A percentile compares a stretch with the other conserved stretches of the same genome.
phyloP scores from a whole-genome alignment of 2,888 invertebrate genomes.

The Cremastobaeus sp. region DNA sequence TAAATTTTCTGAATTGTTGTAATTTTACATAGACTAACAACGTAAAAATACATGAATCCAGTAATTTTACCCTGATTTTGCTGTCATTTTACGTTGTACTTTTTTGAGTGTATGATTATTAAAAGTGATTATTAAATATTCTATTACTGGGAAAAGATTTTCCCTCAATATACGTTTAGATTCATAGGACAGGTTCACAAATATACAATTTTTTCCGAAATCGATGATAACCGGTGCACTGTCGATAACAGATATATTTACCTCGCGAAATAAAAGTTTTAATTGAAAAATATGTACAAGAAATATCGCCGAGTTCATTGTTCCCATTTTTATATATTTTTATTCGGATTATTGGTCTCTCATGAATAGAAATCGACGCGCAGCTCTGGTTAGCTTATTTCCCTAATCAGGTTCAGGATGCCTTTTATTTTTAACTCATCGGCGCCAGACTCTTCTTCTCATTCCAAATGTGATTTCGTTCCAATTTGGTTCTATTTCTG shows the following conservation, averaged over 20 bases:
- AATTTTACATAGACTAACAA: no score
- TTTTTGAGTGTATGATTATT: no score
- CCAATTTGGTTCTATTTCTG: slow-evolving; percentile 10
- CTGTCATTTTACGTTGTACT: no score
- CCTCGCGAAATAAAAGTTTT: background rate
- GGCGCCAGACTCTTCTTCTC: slow-evolving; percentile 1
- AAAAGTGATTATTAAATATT: no score
- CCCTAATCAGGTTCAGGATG: slow-evolving; percentile 25
- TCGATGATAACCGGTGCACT: slow-evolving; percentile 14
- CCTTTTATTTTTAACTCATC: slow-evolving; percentile 25
- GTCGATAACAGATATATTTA: no score
- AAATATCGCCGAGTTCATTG: slow-evolving; percentile 2
- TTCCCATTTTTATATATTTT: slow-evolving; percentile 12
- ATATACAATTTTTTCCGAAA: slow-evolving; percentile 5
- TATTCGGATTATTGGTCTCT: slow-evolving; percentile 1
- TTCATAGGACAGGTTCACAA: no score
- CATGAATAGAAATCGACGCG: slow-evolving; percentile 24
- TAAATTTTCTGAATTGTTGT: no score
- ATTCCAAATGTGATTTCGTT: slow-evolving; percentile 11
- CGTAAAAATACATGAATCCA: no score
- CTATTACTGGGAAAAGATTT: no score
- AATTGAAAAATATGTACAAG: slow-evolving; percentile 8
- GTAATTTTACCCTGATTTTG: no score
- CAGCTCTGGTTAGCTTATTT: slow-evolving; percentile 14
- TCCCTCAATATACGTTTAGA: no score